phyloP scores from a whole-genome alignment of 2,113 vertebrate genomes.

The Rattus rattus region DNA sequence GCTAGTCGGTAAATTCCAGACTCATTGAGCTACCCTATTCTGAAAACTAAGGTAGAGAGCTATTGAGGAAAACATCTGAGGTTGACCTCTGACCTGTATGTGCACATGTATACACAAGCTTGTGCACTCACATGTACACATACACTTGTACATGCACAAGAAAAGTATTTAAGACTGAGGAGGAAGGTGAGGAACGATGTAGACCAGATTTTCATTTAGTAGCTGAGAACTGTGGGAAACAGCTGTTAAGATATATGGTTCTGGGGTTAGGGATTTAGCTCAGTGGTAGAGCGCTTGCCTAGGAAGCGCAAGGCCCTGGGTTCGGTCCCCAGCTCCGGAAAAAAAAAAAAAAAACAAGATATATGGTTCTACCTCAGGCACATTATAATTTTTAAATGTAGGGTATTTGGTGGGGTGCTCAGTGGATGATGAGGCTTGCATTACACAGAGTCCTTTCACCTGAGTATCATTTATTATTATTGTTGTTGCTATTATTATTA shows the following conservation, averaged over 20 bases:
- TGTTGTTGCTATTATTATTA: background rate
- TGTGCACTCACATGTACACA: too few species aligned
- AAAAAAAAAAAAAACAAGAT: too few species aligned
- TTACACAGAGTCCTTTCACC: background rate
- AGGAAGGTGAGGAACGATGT: conserved; percentile 11
- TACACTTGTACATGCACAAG: background rate
- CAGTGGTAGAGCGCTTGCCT: too few species aligned
- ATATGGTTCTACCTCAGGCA: background rate
- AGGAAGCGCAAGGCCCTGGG: too few species aligned
- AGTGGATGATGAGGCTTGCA: background rate
- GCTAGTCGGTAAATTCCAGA: background rate
- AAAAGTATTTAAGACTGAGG: background rate
- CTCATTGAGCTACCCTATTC: background rate
- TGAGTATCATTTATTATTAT: background rate
- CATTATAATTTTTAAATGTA: background rate
- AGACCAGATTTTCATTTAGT: background rate
- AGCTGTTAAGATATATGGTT: background rate
- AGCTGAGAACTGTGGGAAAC: background rate
- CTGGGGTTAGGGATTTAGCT: too few species aligned
- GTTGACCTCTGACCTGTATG: background rate
- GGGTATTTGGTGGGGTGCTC: background rate
- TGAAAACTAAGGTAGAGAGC: background rate
- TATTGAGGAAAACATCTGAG: background rate
- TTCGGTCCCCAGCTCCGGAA: too few species aligned
- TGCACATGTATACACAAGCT: background rate